Base-by-base conservation (phyloP, 1,140 invertebrate genomes). In the Contarinia nasturtii region DNA sequence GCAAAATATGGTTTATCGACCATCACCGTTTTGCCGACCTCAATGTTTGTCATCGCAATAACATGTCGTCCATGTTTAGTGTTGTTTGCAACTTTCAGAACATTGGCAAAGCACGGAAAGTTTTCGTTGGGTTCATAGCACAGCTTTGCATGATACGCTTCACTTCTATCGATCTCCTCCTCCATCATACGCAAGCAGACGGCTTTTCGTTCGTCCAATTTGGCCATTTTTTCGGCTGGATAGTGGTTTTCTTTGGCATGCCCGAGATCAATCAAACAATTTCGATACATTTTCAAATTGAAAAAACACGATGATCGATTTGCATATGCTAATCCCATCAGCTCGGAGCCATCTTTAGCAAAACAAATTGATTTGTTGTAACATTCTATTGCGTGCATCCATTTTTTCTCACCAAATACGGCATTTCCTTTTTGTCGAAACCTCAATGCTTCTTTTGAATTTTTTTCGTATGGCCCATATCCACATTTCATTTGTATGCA, bases 241-340 rank as follows among this genome's bases (percentile, higher is more conserved):
- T 71, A 72, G 49, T 69, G 58, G 33, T 66, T 58, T 49, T 63
- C 51, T 27, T 72, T 60, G 12, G 74, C 67, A 48, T 54, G 54
- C 33, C 70, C 56, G 48, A 76, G 72, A 57, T 77, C 75, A 48
- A 64, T 53, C 18, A 82, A 44, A 55, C 77, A 76, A 50, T 77
- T 72, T 17, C 68, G 51, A 61, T 72, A 79, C 40, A 76, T 70
- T 48, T 71, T 63, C 50, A 76, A 57, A 51, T 73, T 64, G 56
- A 73, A 77, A 15, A 80, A 67, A 5, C 77, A 72, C 27, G 77
- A 77, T 21, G 80, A 82, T 56, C 80, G 70, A 57, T 83, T 83
- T 15, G 71, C 76, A 61, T 75, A 72, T n/a, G 77, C 76, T 27
- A 79, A 59, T n/a, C 68, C 63, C 49, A 77, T 65, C 57, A 71